Conservation (phyloP, 2,797 vertebrate genomes). For the Leuciscus waleckii region DNA sequence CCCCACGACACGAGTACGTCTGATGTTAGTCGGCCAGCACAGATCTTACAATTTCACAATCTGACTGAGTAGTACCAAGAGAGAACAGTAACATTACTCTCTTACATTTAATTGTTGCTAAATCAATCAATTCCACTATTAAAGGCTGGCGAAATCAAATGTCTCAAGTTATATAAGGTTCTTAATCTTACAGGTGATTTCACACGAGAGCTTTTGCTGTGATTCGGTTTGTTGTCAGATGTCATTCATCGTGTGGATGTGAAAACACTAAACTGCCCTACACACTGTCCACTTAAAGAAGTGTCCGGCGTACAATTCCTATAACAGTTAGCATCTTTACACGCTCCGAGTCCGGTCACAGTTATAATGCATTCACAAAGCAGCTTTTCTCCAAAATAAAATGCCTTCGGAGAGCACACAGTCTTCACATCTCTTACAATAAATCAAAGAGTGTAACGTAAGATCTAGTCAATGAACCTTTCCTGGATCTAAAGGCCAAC, state of each 20-base stretch:
- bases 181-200: not conserved
- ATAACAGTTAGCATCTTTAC: not conserved
- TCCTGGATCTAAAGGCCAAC: not conserved
- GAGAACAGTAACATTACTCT: not conserved
- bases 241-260: not conserved
- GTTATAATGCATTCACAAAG: not conserved
- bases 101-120: not conserved
- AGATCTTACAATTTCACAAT: not conserved
- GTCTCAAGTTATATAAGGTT: not conserved
- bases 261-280: not conserved
- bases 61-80: not conserved
- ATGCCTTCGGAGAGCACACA: not conserved
- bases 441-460: not conserved
- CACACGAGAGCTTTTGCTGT: not conserved
- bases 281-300: not conserved
- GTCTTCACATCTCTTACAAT: not conserved
- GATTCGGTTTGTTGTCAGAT: not conserved
- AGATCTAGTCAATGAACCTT: not conserved
- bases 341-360: not conserved
- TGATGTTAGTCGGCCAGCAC: not conserved
- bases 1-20: not conserved
- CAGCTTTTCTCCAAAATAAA: not conserved
- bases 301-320: not conserved
- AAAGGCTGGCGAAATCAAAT: not conserved
- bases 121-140: not conserved